Percentiles rank a stretch among this genome's conserved stretches.
Conservation (phyloP, 2,113 vertebrate genomes). For the chimpanzee (Pan troglodytes) region NHGRI_mPanTro3-v2.1_pri NC_072413.2:70664501-70665000, state of each 20-base stretch:
- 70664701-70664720: constrained; percentile 43
- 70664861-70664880: constrained; percentile 65
- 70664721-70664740: constrained; percentile 62
- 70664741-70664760: constrained; percentile 59
- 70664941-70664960: constrained; percentile 77
- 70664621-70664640: constrained; percentile 70
- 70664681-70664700: constrained; percentile 47
- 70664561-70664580: not conserved
- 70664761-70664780: constrained; percentile 68
- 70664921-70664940: constrained; percentile 77
- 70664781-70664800: constrained; percentile 48
- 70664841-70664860: not conserved
- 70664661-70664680: constrained; percentile 38
- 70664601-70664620: constrained; percentile 40
- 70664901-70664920: constrained; percentile 76
- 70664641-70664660: not conserved
- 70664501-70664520: not conserved
- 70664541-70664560: not conserved
- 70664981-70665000: constrained; percentile 76
- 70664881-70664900: constrained; percentile 60
- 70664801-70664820: constrained; percentile 63
- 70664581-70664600: not conserved
- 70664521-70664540: constrained; percentile 15
- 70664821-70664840: constrained; percentile 74
- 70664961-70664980: constrained; percentile 73